These are phyloP conservation scores for Portevinia maculata DNA, from an alignment of 2,888 invertebrate species.

Conservation along the genomic window DNA sequence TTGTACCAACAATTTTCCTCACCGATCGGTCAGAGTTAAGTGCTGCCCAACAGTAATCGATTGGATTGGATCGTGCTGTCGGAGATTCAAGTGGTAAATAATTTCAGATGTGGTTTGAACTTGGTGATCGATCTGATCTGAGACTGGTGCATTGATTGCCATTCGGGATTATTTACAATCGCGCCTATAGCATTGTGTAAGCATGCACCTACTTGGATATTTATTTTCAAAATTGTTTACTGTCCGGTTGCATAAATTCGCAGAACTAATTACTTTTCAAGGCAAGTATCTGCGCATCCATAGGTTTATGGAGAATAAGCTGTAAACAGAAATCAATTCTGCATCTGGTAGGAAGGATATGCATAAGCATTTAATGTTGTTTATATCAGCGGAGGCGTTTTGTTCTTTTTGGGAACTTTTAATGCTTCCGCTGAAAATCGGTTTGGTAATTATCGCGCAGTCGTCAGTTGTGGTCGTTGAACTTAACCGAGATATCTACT, in stretches of 20 bases:
- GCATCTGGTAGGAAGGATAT: constrained; percentile 57
- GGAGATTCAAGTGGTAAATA: neutral
- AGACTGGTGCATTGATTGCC: constrained; percentile 44
- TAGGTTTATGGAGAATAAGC: constrained; percentile 22
- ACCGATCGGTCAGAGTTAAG: constrained; percentile 15
- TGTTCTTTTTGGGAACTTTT: constrained; percentile 28
- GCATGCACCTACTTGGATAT: constrained; percentile 54
- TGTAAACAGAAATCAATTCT: constrained; percentile 60
- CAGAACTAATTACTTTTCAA: constrained; percentile 65
- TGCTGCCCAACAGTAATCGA: constrained; percentile 45
- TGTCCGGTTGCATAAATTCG: constrained; percentile 74
- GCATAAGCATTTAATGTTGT: constrained; percentile 62
- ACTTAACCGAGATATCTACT: too few relatives aligned
- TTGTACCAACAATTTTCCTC: constrained; percentile 39
- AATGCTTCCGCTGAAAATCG: constrained; percentile 59
- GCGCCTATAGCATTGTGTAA: constrained; percentile 32
- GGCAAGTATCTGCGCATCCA: constrained; percentile 37
- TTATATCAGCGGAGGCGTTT: constrained; percentile 47
- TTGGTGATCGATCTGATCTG: constrained; percentile 62
- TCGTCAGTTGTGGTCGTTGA: too few relatives aligned
- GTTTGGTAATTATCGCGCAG: constrained; percentile 44
- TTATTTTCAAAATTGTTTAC: constrained; percentile 67
- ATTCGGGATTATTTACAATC: constrained; percentile 53
- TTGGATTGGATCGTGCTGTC: constrained; percentile 46
- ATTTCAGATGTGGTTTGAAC: constrained; percentile 4